Base-by-base conservation (phyloP, 2,888 invertebrate genomes). In the Agonopterix subpropinquella region DNA sequence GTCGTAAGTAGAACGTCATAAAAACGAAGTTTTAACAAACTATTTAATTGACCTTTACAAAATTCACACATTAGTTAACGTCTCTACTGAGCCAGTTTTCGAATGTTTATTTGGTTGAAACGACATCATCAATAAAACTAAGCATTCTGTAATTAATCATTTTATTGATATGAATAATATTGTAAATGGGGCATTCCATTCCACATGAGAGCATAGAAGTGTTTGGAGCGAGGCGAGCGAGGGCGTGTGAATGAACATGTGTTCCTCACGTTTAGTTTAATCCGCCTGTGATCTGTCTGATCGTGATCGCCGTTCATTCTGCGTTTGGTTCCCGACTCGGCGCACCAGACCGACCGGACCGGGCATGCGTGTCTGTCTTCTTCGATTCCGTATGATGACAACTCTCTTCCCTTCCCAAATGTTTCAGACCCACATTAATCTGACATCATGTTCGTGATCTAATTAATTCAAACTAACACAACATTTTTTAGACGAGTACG, bases 181-280 rank as follows among this genome's bases (percentile, higher is more conserved):
- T 28, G 28, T 28, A 28, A 28, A 28, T 41, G n/a, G 7, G 7
- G 11, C 41, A 11, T 41, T 11, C 11, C 41, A 41, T 5, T 41
- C 11, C 4, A 41, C n/a, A 41, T 41, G 41, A 28, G 28, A 28
- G 7, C 28, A 28, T 28, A 28, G 28, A 43, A 43, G 15, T 43
- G 28, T 43, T 10, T 15, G 4, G 28, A 15, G 43, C n/a, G 44
- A 44, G 36, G 36, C 1, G 28, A 15, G 43, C n/a, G 44, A 44
- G 36, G 36, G 11, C 36, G 44, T 44, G 35, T 44, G 35, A 35
- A 44, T 44, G 13, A 44, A 44, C 47, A 50, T 47, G 47, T 50
- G 50, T 11, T 44, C 36, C 65, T 65, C 67, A 71, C 65, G 60
- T 65, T 65, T 62, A 71, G 60, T 65, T 65, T 61, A 71, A 66